Base-by-base conservation (phyloP, 2,797 vertebrate genomes). In the Enoplosus armatus region DNA sequence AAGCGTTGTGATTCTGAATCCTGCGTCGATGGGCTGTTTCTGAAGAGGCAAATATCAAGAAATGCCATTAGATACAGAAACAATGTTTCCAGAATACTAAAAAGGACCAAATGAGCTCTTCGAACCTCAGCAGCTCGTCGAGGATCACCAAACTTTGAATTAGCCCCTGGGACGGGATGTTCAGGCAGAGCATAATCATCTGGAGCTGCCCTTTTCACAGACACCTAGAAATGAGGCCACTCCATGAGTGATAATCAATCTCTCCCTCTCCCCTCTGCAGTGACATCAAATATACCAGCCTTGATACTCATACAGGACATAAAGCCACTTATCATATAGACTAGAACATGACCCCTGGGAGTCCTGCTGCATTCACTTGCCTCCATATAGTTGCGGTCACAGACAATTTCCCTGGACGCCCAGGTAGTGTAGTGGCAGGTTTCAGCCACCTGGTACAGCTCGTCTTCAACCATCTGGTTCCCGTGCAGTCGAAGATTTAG, bases 301-400 rank as follows among this genome's bases (percentile, higher is more conserved):
- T 88, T 79, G 41, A 87, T 33, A 39, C 47, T 20, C 35, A 45
- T 8, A 33, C 0, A 3, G 35, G 12, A 62, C 48, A 74, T 54
- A 33, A 51, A 77, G 16, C 33, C 61, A 78, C 70, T 59, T 12
- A 56, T 82, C 72, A 80, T 37, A 60, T 24, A 76, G 48, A 76
- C 27, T 29, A 47, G 18, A 37, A 51, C 53, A 8, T 64, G 61
- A 82, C 71, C 53, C 3, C 24, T 3, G 1, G 24, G 22, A 29
- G 43, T 16, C 39, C 20, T 58, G 31, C 69, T 66, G 62, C 35
- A 9, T 59, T 79, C 72, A 87, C 93, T 87, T 89, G 94, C 96
- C 94, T 97, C 95, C 95, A 96, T 95, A 58, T 93, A 96, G 78
- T 94, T 94, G 29, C 11, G 83, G 72, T 93, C 91, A 85, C 95